phyloP scores from a whole-genome alignment of 2,113 vertebrate genomes.

The Pelecanus crispus region DNA sequence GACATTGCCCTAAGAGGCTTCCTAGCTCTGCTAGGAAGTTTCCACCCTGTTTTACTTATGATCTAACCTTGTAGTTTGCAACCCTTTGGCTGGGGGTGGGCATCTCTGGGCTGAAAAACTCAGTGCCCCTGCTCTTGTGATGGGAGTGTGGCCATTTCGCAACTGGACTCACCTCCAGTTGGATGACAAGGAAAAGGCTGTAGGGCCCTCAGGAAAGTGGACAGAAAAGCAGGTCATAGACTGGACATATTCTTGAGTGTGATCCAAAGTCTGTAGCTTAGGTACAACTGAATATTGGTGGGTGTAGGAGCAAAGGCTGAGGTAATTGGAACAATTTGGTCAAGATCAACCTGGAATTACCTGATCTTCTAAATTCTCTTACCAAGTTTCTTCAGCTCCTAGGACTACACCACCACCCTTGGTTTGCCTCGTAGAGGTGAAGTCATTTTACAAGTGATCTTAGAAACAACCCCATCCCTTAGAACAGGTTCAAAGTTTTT shows the following conservation, averaged over 20 bases:
- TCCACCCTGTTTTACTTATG: constrained; percentile 47
- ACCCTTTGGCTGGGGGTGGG: neutral
- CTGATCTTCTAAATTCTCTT: neutral
- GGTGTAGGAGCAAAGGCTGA: neutral
- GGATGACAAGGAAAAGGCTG: neutral
- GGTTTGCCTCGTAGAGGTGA: neutral
- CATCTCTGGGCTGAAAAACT: neutral
- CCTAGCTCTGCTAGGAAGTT: constrained; percentile 13
- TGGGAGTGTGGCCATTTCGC: neutral
- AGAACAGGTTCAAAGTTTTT: neutral
- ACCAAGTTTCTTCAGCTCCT: neutral
- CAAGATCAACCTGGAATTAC: neutral
- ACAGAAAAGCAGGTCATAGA: neutral
- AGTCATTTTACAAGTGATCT: neutral
- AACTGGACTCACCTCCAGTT: neutral
- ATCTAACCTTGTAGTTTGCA: neutral
- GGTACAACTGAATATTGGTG: neutral
- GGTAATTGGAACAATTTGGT: neutral
- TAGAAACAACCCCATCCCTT: neutral
- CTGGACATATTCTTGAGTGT: neutral
- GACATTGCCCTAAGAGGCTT: neutral
- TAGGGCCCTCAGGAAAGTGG: neutral
- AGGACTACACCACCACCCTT: neutral
- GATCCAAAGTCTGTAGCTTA: neutral
- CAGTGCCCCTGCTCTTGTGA: neutral